phyloP scores from a whole-genome alignment of 23 tunicate species.

The Ascidia mentula region DNA sequence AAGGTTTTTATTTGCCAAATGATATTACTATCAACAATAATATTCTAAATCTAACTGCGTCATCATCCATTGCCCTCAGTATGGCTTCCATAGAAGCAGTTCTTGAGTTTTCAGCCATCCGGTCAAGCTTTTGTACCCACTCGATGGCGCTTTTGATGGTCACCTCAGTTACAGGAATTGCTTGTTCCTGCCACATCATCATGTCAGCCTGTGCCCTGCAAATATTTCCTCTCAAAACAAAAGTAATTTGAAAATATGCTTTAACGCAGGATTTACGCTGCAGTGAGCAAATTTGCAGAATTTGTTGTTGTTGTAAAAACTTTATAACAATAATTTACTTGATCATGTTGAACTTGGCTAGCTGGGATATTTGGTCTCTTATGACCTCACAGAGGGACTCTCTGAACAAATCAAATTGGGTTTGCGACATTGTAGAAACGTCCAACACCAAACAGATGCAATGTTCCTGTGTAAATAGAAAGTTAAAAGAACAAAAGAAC shows the following conservation, averaged over 20 bases:
- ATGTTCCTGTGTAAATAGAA: slow-evolving; percentile 70
- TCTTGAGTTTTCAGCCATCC: slow-evolving; percentile 70
- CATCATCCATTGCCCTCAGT: slow-evolving; percentile 74
- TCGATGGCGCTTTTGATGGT: slow-evolving; percentile 61
- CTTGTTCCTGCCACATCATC: slow-evolving; percentile 78
- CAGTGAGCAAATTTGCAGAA: background rate
- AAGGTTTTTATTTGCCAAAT: too few species aligned
- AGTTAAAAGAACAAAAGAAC: background rate
- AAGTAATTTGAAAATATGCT: too few species aligned
- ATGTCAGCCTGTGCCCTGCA: slow-evolving; percentile 72
- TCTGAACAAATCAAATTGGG: slow-evolving; percentile 82
- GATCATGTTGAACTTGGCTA: slow-evolving; percentile 88
- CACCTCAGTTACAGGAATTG: slow-evolving; percentile 82
- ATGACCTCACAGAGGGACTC: slow-evolving; percentile 72
- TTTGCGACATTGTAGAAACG: slow-evolving; percentile 85
- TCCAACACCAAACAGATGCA: slow-evolving; percentile 75
- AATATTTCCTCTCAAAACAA: background rate
- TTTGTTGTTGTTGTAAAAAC: background rate
- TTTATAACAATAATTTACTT: slow-evolving; percentile 39
- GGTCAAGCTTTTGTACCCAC: slow-evolving; percentile 68
- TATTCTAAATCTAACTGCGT: slow-evolving; percentile 34
- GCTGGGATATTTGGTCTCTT: slow-evolving; percentile 77
- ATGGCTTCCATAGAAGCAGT: slow-evolving; percentile 81
- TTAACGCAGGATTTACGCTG: too few species aligned
- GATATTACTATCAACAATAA: background rate